Conservation (phyloP, 37 sponge, comb jelly and placozoan species). For the Mnemiopsis leidyi region DNA sequence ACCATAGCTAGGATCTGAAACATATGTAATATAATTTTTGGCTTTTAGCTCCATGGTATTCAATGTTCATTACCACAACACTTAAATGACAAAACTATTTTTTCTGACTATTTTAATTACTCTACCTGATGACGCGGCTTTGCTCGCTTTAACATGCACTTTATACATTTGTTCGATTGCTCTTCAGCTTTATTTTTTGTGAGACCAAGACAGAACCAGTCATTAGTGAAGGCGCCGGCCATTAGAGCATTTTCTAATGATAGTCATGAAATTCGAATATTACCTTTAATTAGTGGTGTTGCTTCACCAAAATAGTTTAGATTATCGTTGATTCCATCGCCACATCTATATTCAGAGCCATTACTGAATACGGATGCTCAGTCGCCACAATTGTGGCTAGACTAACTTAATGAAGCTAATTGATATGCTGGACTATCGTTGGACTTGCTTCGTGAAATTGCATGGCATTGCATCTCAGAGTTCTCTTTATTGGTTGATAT, state of each 20-base stretch:
- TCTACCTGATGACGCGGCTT: no score
- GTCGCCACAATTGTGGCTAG: neutral
- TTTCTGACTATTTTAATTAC: no score
- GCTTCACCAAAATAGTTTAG: neutral
- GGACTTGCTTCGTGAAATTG: neutral
- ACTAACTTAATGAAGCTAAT: neutral
- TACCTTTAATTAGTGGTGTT: neutral
- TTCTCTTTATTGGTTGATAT: neutral
- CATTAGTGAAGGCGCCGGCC: neutral
- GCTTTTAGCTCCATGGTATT: no score
- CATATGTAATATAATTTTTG: no score
- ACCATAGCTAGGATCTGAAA: no score
- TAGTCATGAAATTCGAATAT: neutral
- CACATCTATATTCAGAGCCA: no score
- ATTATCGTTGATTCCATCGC: neutral
- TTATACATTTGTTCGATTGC: no score
- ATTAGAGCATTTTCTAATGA: neutral
- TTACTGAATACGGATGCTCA: neutral
- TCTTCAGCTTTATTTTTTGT: no score
- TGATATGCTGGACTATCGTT: neutral
- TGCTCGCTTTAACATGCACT: no score
- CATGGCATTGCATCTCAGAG: neutral
- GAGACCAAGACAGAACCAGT: neutral
- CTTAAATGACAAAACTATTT: no score
- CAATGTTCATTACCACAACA: no score